Evolutionary conservation across 2,888 invertebrate species (phyloP).

Genomic region (Pollenia griseotomentosa): DNA sequence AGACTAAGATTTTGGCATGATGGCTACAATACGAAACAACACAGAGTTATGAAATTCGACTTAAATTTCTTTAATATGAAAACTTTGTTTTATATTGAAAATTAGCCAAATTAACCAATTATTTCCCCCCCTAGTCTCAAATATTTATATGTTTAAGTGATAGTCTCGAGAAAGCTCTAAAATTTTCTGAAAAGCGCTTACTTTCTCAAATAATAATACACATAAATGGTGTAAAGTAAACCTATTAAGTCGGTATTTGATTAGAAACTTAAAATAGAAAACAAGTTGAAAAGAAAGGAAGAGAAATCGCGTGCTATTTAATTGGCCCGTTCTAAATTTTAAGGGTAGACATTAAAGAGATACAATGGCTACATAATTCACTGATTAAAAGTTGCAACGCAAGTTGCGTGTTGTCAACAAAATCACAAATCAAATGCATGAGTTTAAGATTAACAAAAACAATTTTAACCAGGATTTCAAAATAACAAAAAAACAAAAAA

Average conservation of each 20-base stretch:
- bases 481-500: neutral
- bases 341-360: conserved; percentile 65
- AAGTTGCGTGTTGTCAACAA: conserved; percentile 60
- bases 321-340: conserved; percentile 48
- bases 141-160: too few relatives aligned
- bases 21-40: too few relatives aligned
- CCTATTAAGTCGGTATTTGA: conserved; percentile 19
- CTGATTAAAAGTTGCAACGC: conserved; percentile 36
- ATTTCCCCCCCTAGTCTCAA: too few relatives aligned
- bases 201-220: neutral
- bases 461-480: neutral
- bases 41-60: too few relatives aligned
- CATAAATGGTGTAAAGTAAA: conserved; percentile 12
- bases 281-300: conserved; percentile 42
- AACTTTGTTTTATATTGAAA: too few relatives aligned
- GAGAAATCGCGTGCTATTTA: conserved; percentile 60
- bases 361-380: conserved; percentile 57
- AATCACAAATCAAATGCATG: conserved; percentile 17
- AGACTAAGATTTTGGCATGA: too few relatives aligned
- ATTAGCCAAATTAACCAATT: too few relatives aligned
- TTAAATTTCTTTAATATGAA: too few relatives aligned
- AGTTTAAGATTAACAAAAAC: neutral
- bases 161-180: too few relatives aligned
- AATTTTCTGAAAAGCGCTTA: too few relatives aligned
- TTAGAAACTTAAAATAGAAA: conserved; percentile 18